phyloP scores from a whole-genome alignment of 2,113 vertebrate species.

The Platycercus adscitus region DNA sequence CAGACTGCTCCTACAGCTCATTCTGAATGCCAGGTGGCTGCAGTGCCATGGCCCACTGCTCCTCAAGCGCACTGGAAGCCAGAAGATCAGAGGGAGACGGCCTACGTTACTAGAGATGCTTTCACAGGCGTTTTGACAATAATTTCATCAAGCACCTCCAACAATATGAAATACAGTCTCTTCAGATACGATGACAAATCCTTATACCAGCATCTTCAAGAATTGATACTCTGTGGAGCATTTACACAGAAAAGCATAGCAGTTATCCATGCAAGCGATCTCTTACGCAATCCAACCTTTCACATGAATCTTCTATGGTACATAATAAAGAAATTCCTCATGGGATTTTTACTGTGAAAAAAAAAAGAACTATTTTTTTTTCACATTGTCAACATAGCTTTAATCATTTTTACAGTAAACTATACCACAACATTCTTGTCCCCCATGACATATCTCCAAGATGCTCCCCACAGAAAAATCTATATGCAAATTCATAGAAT shows the following conservation, averaged over 20 bases:
- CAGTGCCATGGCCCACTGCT: fast-evolving
- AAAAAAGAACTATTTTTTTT: not conserved
- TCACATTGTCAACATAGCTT: not conserved
- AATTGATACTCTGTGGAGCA: not conserved
- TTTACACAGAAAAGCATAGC: not conserved
- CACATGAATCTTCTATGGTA: not conserved
- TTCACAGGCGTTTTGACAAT: not conserved
- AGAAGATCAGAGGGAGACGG: not conserved
- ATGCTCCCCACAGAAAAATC: not conserved
- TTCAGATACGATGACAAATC: not conserved
- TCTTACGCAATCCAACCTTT: not conserved
- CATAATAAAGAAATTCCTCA: not conserved
- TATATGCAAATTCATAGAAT: slow-evolving; percentile 1
- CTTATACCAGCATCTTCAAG: not conserved
- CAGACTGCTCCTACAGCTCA: not conserved
- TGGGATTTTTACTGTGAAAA: not conserved
- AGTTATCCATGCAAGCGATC: not conserved
- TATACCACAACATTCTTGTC: not conserved
- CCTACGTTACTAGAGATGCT: not conserved
- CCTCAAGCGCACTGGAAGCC: not conserved
- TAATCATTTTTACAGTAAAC: not conserved
- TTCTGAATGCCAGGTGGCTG: fast-evolving
- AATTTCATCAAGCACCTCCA: not conserved
- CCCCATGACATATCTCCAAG: not conserved
- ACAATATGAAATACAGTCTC: not conserved